Conservation (phyloP, 2,888 invertebrate genomes). For the Helicoverpa assulta region DNA sequence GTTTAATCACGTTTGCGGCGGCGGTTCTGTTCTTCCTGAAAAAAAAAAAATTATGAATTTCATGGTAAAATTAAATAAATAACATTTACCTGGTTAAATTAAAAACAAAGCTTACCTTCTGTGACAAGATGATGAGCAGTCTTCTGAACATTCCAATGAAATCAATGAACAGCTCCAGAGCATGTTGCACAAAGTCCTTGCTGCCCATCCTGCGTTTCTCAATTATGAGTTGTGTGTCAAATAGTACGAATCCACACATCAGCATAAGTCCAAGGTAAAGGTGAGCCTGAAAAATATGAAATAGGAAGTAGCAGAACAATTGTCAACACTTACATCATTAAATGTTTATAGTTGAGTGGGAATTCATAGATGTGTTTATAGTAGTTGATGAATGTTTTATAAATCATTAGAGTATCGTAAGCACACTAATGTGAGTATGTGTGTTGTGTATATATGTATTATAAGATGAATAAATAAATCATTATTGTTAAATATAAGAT, state of each 20-base stretch:
- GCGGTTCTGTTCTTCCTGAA: slow-evolving; percentile 87
- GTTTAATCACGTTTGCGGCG: slow-evolving; percentile 88
- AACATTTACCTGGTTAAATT: no score
- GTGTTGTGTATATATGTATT: no score
- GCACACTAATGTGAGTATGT: no score
- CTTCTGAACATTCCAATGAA: slow-evolving; percentile 98
- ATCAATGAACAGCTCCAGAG: slow-evolving; percentile 98
- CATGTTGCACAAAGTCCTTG: slow-evolving; percentile 97
- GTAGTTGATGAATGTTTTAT: no score
- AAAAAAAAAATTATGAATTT: slow-evolving; percentile 54
- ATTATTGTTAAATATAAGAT: no score
- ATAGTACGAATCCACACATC: slow-evolving; percentile 98
- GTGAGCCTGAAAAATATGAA: slow-evolving; percentile 90
- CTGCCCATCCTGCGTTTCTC: slow-evolving; percentile 97
- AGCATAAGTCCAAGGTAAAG: slow-evolving; percentile 96
- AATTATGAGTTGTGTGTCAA: slow-evolving; percentile 99
- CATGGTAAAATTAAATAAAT: neutral
- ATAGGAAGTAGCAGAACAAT: neutral
- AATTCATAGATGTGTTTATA: no score
- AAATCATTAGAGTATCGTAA: no score
- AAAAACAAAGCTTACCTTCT: slow-evolving; percentile 92
- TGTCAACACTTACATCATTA: neutral
- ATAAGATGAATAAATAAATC: no score
- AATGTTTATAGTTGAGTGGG: neutral
- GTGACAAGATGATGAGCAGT: slow-evolving; percentile 96